These are phyloP conservation scores for Marronus borbonicus DNA, from an alignment of 2,888 invertebrate species.

Conservation along the genomic window DNA sequence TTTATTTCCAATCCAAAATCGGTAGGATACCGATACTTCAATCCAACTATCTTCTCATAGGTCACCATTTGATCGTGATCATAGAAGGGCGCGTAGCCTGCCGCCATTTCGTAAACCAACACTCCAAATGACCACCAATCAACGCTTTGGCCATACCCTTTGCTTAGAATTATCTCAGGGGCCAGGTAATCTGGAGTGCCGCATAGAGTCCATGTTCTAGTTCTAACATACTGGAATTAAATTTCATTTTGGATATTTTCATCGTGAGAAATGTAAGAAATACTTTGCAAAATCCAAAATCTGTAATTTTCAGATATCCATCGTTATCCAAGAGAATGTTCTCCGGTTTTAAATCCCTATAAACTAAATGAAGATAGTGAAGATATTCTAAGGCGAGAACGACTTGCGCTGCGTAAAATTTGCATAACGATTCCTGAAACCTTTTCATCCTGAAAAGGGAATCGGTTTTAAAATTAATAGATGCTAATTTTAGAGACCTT, in stretches of 20 bases:
- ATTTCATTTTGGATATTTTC: not conserved
- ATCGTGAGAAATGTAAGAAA: not conserved
- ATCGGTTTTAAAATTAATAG: not conserved
- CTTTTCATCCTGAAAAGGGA: conserved; percentile 64
- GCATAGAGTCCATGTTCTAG: conserved; percentile 92
- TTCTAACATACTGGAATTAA: conserved; percentile 71
- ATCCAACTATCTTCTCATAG: conserved; percentile 93
- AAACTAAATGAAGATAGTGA: conserved; percentile 88
- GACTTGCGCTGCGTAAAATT: conserved; percentile 93
- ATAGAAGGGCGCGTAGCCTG: conserved; percentile 94
- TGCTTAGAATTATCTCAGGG: conserved; percentile 90
- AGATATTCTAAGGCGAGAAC: conserved; percentile 92
- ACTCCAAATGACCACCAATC: conserved; percentile 98
- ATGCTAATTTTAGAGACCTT: not conserved
- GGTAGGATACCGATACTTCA: conserved; percentile 89
- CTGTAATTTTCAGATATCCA: conserved; percentile 91
- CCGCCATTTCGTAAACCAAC: conserved; percentile 89
- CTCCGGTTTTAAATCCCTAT: conserved; percentile 94
- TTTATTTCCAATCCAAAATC: conserved; percentile 87
- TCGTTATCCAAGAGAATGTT: conserved; percentile 86
- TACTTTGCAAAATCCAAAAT: conserved; percentile 94
- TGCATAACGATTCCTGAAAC: conserved; percentile 84
- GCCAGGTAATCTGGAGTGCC: conserved; percentile 98
- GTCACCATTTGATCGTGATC: conserved; percentile 93
- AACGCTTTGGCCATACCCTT: conserved; percentile 92